These are phyloP conservation scores for Ferrisia virgata DNA, from an alignment of 2,888 invertebrate species.

Conservation along the genomic window DNA sequence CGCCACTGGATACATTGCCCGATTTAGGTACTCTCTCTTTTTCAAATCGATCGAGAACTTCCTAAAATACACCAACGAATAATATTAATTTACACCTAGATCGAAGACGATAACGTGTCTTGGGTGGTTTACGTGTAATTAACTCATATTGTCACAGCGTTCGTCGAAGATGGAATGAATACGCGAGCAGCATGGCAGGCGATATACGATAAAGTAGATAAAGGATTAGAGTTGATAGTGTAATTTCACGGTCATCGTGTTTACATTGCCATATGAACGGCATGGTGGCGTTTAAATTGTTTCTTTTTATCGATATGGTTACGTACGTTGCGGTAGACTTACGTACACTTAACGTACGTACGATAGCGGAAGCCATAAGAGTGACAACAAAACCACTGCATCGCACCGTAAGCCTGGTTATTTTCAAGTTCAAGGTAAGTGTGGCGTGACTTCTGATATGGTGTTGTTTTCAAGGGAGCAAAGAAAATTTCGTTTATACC, in stretches of 20 bases:
- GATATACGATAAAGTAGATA: neutral
- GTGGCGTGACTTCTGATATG: neutral
- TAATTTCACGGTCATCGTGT: conserved; percentile 22
- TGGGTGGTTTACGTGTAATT: neutral
- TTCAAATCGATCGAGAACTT: conserved; percentile 36
- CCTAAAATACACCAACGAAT: conserved; percentile 17
- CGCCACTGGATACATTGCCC: conserved; percentile 25
- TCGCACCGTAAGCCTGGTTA: too few species aligned
- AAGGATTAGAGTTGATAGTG: neutral
- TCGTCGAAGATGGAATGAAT: neutral
- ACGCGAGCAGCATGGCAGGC: neutral
- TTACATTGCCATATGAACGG: too few species aligned
- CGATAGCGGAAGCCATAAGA: neutral
- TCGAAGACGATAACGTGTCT: neutral
- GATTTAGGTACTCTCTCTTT: conserved; percentile 4
- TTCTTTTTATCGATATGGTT: neutral
- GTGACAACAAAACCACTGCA: neutral
- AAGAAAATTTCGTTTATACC: neutral
- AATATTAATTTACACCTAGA: neutral
- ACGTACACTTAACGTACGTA: neutral
- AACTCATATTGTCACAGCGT: neutral
- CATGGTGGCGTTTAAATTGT: conserved; percentile 16
- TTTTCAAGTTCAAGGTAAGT: neutral
- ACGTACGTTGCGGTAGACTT: too few species aligned
- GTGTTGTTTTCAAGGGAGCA: neutral